Percentiles rank a stretch among this genome's conserved stretches.
These are phyloP conservation scores for Scrobipalpa atriplicella DNA, from an alignment of 2,888 invertebrate species.

Conservation along the genomic window DNA sequence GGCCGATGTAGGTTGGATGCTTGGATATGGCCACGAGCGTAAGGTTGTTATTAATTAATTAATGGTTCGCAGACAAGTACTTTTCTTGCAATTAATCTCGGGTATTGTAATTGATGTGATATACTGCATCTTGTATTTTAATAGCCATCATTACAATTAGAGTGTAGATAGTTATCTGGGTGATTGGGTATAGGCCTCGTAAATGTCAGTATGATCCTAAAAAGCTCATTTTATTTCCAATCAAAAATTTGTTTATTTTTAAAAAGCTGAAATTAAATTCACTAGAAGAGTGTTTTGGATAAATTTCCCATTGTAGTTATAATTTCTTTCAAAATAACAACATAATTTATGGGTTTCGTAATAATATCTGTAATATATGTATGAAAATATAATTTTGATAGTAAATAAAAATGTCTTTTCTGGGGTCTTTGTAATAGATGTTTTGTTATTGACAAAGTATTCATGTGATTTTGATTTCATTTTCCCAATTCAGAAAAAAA, in stretches of 20 bases:
- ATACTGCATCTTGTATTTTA: background rate
- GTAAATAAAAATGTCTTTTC: too few relatives aligned
- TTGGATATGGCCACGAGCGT: constrained; percentile 1
- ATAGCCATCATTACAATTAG: background rate
- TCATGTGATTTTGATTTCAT: too few relatives aligned
- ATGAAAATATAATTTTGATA: too few relatives aligned
- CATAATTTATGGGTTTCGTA: too few relatives aligned
- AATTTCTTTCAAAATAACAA: too few relatives aligned
- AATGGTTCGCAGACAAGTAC: constrained; percentile 4
- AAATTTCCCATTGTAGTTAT: too few relatives aligned
- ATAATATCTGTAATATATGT: too few relatives aligned
- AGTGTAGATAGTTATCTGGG: background rate
- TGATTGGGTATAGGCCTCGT: too few relatives aligned
- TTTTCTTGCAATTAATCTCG: background rate
- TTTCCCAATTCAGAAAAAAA: too few relatives aligned
- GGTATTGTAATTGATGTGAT: constrained; percentile 2
- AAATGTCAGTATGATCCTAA: too few relatives aligned
- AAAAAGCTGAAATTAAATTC: background rate
- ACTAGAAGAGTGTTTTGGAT: background rate
- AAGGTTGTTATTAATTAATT: background rate
- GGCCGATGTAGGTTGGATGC: background rate
- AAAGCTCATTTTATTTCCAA: background rate
- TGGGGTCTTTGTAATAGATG: too few relatives aligned
- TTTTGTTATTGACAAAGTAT: too few relatives aligned
- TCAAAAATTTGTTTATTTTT: background rate